Evolutionary conservation across 2,888 invertebrate genomes (phyloP), one percentile per base, ranked within the genome.

Genomic region (Cantharis rustica): DNA sequence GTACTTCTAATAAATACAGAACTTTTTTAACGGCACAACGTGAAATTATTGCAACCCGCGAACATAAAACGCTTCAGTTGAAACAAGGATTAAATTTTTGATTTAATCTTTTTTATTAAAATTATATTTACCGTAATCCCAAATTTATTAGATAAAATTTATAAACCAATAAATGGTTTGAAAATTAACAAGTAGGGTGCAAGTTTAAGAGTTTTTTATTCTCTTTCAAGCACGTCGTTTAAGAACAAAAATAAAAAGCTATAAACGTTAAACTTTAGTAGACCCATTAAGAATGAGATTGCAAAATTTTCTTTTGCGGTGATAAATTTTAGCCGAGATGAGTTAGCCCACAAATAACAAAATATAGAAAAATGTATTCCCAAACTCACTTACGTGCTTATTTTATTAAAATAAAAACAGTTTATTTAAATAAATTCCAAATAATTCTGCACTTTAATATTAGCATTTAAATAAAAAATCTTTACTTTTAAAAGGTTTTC

Each of bases 241-340:
- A 76, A 77, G 74, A 74, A 73, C 69, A 78, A 79, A 79, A 78
- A 77, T 78, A 79, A 80, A 80, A 80, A 79, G 80, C 76, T 78
- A 72, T 79, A 79, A 80, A 80, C 80, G 76, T 80, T 80, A 79
- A 80, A 78, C 70, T 79, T 80, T 80, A 80, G 77, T 79, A 76
- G 79, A 62, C 63, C 78, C 79, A 75, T 80, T 80, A 78, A 78
- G 66, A 78, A 70, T 70, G 73, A 80, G 73, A 80, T 71, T 76
- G 74, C 76, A 76, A 75, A 75, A 77, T 75, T 73, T 76, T 78
- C 76, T 78, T 79, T 76, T 78, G 73, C 73, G 61, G 78, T 76
- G 75, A 80, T 80, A 80, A 80, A 79, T 80, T 80, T 72, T 61
- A 71, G 69, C 73, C 68, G 73, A 79, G 73, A 79, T 73, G 73